Evolutionary conservation across 2,888 invertebrate species (phyloP).

Genomic region (Chirona hameri): DNA sequence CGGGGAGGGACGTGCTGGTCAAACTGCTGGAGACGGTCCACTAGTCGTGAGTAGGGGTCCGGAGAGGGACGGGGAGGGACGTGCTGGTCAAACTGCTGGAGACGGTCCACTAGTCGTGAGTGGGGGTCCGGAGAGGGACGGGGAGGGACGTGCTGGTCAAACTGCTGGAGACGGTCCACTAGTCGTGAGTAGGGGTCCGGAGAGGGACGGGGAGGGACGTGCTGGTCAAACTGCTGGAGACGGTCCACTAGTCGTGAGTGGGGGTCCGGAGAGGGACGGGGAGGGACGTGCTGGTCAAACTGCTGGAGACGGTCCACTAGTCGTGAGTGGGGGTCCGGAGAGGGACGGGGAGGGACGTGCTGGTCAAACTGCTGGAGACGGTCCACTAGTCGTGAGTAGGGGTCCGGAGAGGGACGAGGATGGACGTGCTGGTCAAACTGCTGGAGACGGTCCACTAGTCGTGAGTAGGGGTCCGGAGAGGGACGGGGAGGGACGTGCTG

Average conservation of each 20-base stretch:
- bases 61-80: too few species aligned
- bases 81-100: constrained; percentile 69
- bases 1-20: constrained; percentile 59
- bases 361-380: constrained; percentile 66
- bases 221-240: constrained; percentile 67
- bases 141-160: constrained; percentile 62
- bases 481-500: constrained; percentile 58
- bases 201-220: too few species aligned
- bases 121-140: too few species aligned
- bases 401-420: too few species aligned
- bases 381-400: constrained; percentile 35
- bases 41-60: constrained; percentile 30
- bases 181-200: neutral
- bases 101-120: constrained; percentile 42
- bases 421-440: constrained; percentile 65
- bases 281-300: constrained; percentile 62
- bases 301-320: constrained; percentile 55
- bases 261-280: too few species aligned
- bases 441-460: constrained; percentile 53
- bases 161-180: constrained; percentile 57
- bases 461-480: neutral
- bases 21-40: constrained; percentile 61
- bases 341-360: constrained; percentile 56
- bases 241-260: constrained; percentile 36
- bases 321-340: neutral